phyloP scores from a whole-genome alignment of 2,797 vertebrate genomes.

The Jordanella pulchra region DNA sequence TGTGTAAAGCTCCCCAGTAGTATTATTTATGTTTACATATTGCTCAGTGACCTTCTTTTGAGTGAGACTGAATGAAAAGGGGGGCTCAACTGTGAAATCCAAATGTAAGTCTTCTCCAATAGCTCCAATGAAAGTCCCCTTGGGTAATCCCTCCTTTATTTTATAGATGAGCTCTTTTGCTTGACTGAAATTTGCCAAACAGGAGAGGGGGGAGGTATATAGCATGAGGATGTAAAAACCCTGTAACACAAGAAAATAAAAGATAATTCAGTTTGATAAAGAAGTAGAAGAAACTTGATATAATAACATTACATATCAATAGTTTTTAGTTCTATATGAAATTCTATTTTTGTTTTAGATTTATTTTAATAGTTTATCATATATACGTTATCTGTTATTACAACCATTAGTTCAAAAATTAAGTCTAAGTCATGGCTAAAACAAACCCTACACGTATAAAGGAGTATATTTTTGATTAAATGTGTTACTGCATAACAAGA shows the following conservation, averaged over 20 bases:
- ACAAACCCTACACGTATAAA: constrained; percentile 6
- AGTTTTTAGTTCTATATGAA: background rate
- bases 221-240: constrained; percentile 84
- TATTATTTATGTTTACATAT: constrained; percentile 90
- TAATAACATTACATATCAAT: background rate
- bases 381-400: constrained; percentile 8
- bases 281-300: constrained; percentile 1
- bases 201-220: constrained; percentile 87
- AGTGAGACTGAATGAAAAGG: constrained; percentile 89
- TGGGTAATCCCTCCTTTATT: constrained; percentile 93
- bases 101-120: constrained; percentile 88
- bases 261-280: constrained; percentile 36
- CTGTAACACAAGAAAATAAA: constrained; percentile 69
- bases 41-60: constrained; percentile 86
- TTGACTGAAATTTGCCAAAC: constrained; percentile 91
- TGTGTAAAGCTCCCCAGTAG: constrained; percentile 89
- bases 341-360: background rate
- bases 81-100: constrained; percentile 77
- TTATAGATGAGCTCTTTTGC: constrained; percentile 95
- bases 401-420: background rate
- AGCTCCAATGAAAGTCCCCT: constrained; percentile 90
- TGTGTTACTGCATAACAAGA: background rate
- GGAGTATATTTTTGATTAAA: constrained; percentile 7
- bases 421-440: background rate
- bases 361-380: constrained; percentile 12